A percentile compares a stretch with the other conserved stretches of the same genome.
phyloP scores from a whole-genome alignment of 2,888 invertebrate species.

The Yponomeuta cagnagella region DNA sequence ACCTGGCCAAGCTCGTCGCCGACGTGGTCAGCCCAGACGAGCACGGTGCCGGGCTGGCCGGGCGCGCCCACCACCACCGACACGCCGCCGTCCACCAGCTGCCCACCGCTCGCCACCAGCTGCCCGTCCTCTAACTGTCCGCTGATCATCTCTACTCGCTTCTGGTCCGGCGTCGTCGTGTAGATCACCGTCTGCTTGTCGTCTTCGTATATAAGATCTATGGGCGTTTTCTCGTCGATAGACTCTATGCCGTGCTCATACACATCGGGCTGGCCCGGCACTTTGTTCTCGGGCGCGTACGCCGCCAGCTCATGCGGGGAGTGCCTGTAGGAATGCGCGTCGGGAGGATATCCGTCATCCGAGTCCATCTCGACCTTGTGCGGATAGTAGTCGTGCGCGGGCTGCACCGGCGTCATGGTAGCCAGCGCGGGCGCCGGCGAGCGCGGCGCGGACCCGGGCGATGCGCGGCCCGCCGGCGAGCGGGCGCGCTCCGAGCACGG shows the following conservation, averaged over 20 bases:
- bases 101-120: slow-evolving; percentile 66
- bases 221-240: slow-evolving; percentile 82
- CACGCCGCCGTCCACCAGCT: slow-evolving; percentile 70
- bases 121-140: slow-evolving; percentile 78
- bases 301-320: slow-evolving; percentile 71
- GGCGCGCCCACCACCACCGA: slow-evolving; percentile 69
- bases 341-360: slow-evolving; percentile 77
- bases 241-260: slow-evolving; percentile 69
- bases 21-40: slow-evolving; percentile 83
- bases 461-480: slow-evolving; percentile 58
- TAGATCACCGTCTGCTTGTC: slow-evolving; percentile 90
- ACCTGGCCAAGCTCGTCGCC: slow-evolving; percentile 82
- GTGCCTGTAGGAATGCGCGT: slow-evolving; percentile 76
- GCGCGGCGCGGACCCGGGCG: slow-evolving; percentile 66
- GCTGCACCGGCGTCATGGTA: slow-evolving; percentile 90
- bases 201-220: slow-evolving; percentile 89
- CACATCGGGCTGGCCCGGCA: slow-evolving; percentile 72
- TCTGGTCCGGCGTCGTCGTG: slow-evolving; percentile 85
- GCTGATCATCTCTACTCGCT: slow-evolving; percentile 86
- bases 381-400: slow-evolving; percentile 81
- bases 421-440: slow-evolving; percentile 84
- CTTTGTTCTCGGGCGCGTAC: slow-evolving; percentile 74
- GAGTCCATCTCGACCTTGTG: slow-evolving; percentile 79
- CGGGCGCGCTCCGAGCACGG: slow-evolving; percentile 50
- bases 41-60: slow-evolving; percentile 75